These are phyloP conservation scores for Bergia sp. DNA, from an alignment of 92 coral and sea anemone genomes.

Conservation along the genomic window DNA sequence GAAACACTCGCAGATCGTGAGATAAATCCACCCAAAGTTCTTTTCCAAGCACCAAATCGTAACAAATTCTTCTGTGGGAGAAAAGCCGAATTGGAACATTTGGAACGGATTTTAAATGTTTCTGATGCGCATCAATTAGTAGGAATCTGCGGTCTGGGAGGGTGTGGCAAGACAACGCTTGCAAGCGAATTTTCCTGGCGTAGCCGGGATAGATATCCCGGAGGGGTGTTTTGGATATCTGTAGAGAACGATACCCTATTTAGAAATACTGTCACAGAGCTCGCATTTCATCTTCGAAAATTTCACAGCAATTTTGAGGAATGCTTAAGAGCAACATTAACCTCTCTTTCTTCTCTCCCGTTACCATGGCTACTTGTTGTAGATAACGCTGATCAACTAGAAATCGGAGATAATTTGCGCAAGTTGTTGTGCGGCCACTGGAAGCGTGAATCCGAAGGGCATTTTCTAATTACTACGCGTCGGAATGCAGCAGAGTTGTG, in stretches of 20 bases:
- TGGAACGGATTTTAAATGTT: slow-evolving; percentile 12
- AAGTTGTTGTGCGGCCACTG: slow-evolving; percentile 45
- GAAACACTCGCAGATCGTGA: background rate
- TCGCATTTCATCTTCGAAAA: slow-evolving; percentile 27
- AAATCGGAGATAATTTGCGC: slow-evolving; percentile 16
- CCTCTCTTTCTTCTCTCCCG: slow-evolving; percentile 1
- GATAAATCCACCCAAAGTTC: background rate
- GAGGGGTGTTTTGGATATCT: slow-evolving; percentile 62
- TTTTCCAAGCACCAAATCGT: slow-evolving; percentile 57
- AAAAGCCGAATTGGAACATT: slow-evolving; percentile 21
- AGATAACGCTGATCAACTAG: slow-evolving; percentile 49
- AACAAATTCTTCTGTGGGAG: slow-evolving; percentile 60
- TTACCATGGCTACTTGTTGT: slow-evolving; percentile 41
- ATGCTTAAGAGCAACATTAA: slow-evolving; percentile 13
- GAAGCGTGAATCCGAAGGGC: slow-evolving; percentile 37
- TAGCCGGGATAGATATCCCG: slow-evolving; percentile 34
- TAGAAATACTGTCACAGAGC: slow-evolving; percentile 38
- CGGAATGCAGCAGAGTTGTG: slow-evolving; percentile 23
- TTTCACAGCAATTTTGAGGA: slow-evolving; percentile 31
- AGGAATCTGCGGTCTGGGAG: slow-evolving; percentile 63
- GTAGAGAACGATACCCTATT: slow-evolving; percentile 52
- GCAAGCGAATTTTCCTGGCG: slow-evolving; percentile 58
- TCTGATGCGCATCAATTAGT: background rate
- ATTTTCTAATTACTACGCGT: slow-evolving; percentile 44
- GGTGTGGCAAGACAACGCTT: slow-evolving; percentile 66